A percentile compares a stretch with the other conserved stretches of the same genome.
Evolutionary conservation across 2,797 vertebrate genomes (phyloP).

Genomic region (Eleutherodactylus coqui): DNA sequence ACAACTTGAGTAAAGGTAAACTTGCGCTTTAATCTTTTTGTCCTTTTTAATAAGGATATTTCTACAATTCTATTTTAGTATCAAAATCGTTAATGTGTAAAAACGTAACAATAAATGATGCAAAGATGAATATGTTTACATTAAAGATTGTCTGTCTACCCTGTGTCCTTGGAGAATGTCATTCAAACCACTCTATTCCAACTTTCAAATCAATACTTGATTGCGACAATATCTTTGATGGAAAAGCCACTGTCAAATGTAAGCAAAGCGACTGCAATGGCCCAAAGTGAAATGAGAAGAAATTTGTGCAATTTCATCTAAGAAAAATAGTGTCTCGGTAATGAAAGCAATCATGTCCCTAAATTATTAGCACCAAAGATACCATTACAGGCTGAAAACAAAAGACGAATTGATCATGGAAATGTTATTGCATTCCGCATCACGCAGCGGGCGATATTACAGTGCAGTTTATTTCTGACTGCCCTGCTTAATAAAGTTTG

Average conservation of each 20-base stretch:
- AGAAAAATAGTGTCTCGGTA: slow-evolving; percentile 54
- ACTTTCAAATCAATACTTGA: slow-evolving; percentile 60
- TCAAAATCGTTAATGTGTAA: slow-evolving; percentile 15
- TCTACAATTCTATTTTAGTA: background rate
- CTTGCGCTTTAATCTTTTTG: background rate
- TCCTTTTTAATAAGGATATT: slow-evolving; percentile 20
- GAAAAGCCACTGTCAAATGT: slow-evolving; percentile 49
- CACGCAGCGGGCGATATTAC: slow-evolving; percentile 29
- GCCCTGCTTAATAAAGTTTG: slow-evolving; percentile 38
- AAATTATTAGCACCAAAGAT: background rate
- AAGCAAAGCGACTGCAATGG: slow-evolving; percentile 23
- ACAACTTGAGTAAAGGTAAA: background rate
- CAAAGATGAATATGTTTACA: slow-evolving; percentile 46
- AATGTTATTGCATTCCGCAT: slow-evolving; percentile 49
- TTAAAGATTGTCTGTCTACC: slow-evolving; percentile 30
- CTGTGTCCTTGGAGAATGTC: slow-evolving; percentile 53
- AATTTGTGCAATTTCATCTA: slow-evolving; percentile 37
- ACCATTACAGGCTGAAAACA: slow-evolving; percentile 52
- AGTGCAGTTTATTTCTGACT: slow-evolving; percentile 13
- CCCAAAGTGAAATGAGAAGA: slow-evolving; percentile 46
- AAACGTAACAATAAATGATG: background rate
- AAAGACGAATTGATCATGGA: slow-evolving; percentile 52
- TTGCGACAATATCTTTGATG: slow-evolving; percentile 64
- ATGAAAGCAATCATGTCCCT: slow-evolving; percentile 27
- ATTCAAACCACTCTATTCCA: slow-evolving; percentile 37